These are phyloP conservation scores for Drepanosiphum platanoidis DNA, from an alignment of 2,888 invertebrate genomes.

Conservation along the genomic window DNA sequence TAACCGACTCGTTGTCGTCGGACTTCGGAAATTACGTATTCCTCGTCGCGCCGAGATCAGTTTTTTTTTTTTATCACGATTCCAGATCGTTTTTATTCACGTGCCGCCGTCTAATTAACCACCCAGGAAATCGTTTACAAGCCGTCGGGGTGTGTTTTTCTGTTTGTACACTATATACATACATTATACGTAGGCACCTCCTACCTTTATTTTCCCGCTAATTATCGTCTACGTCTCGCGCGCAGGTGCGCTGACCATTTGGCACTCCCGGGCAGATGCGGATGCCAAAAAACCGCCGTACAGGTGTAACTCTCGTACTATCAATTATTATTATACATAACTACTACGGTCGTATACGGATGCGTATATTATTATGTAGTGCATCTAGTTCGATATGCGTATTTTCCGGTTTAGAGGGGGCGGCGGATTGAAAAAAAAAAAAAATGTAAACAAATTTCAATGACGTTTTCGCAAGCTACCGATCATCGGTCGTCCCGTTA, in stretches of 20 bases:
- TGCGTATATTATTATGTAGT: neutral
- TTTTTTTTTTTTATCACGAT: conserved; percentile 2
- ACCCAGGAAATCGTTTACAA: conserved; percentile 43
- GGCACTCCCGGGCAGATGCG: conserved; percentile 47
- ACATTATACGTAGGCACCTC: neutral
- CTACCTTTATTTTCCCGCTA: conserved; percentile 9
- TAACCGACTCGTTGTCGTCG: neutral
- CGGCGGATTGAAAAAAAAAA: neutral
- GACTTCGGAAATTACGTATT: neutral
- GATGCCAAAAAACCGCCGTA: conserved; percentile 44
- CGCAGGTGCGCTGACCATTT: conserved; percentile 56
- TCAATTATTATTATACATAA: neutral
- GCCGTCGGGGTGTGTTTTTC: conserved; percentile 26
- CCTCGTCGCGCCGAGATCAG: neutral
- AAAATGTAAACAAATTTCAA: conserved; percentile 8
- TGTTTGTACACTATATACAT: neutral
- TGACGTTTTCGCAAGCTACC: neutral
- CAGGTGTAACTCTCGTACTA: conserved; percentile 29
- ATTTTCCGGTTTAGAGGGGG: neutral
- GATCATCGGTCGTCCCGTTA: neutral
- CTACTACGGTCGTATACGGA: too few relatives aligned
- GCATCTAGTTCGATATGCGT: neutral
- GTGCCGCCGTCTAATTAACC: conserved; percentile 29
- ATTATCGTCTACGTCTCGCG: conserved; percentile 6
- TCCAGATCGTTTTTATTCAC: neutral